Conservation (phyloP, 2,113 vertebrate species). For the Mustela nigripes region DNA sequence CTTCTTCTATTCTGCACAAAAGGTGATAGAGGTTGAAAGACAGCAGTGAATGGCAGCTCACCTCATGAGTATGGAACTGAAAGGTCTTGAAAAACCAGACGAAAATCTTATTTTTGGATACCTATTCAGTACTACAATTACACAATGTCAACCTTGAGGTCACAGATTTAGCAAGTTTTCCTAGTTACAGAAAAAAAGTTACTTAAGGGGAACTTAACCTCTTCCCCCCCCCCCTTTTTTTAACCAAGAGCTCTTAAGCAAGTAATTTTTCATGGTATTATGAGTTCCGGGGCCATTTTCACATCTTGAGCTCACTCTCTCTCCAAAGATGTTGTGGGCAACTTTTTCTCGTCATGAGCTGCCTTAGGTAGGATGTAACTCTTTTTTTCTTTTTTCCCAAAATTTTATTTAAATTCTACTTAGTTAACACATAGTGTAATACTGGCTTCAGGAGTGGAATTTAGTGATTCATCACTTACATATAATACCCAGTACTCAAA, state of each 20-base stretch:
- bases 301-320: background rate
- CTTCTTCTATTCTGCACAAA: background rate
- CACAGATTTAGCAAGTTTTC: constrained; percentile 60
- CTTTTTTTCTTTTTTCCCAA: background rate
- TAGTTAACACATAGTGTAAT: background rate
- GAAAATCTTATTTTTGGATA: constrained; percentile 33
- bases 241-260: constrained; percentile 40
- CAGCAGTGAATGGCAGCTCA: background rate
- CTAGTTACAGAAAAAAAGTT: constrained; percentile 34
- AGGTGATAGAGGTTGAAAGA: constrained; percentile 38
- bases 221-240: background rate
- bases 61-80: background rate
- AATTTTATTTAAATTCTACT: background rate
- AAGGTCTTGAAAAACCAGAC: constrained; percentile 48
- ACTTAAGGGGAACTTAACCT: background rate
- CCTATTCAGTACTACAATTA: constrained; percentile 42
- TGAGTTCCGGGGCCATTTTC: background rate
- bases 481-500: background rate
- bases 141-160: constrained; percentile 54
- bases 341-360: background rate
- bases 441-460: background rate
- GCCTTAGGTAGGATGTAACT: background rate
- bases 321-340: background rate
- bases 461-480: background rate
- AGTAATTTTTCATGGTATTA: constrained; percentile 21